A percentile compares a stretch with the other conserved stretches of the same genome.
Conservation (phyloP, 2,797 vertebrate genomes). For the Garrulus glandarius region DNA sequence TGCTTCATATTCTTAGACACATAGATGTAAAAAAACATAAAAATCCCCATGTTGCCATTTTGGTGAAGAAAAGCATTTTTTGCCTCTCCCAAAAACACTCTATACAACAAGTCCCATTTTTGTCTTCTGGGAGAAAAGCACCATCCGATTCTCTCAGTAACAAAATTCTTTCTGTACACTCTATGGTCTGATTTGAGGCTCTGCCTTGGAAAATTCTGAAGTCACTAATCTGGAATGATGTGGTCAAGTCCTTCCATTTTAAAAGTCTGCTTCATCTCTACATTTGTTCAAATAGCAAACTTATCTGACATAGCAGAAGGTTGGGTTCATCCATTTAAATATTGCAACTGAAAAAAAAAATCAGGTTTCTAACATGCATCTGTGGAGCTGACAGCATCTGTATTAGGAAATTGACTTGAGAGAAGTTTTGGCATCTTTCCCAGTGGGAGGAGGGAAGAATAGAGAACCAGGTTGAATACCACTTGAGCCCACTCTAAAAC, state of each 20-base stretch:
- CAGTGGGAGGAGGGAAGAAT: background rate
- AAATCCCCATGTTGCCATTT: background rate
- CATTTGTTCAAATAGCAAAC: background rate
- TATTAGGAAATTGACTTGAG: background rate
- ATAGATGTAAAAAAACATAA: background rate
- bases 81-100: background rate
- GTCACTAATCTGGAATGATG: background rate
- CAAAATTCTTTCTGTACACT: background rate
- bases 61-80: background rate
- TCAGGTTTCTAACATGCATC: background rate
- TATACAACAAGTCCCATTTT: background rate
- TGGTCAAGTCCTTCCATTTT: background rate
- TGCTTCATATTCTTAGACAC: background rate
- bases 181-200: background rate
- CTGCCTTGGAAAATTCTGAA: background rate
- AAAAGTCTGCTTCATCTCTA: background rate
- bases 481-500: background rate
- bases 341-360: background rate
- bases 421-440: background rate
- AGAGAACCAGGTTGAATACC: background rate
- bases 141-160: background rate
- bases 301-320: background rate
- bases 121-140: background rate
- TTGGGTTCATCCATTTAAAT: background rate
- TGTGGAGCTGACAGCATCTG: background rate